Evolutionary conservation across 1,140 invertebrate species (phyloP).

Genomic region (Drosophila lacertosa): DNA sequence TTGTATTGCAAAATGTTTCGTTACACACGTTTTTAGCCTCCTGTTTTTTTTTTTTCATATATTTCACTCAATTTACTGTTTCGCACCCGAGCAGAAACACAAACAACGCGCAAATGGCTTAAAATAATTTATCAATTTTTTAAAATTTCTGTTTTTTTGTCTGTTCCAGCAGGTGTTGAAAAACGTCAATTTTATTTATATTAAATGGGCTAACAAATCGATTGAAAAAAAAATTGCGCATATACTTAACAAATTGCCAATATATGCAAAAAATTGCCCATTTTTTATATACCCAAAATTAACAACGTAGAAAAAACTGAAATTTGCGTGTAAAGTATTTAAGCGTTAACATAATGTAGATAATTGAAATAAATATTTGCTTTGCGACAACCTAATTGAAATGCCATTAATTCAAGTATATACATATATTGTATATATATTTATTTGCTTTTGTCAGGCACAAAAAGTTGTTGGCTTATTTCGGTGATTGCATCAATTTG

Average conservation of each 20-base stretch:
- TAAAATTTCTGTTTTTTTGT: background rate
- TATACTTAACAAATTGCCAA: background rate
- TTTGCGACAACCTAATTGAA: conserved; percentile 21
- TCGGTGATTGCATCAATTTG: background rate
- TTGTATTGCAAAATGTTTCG: too few relatives aligned
- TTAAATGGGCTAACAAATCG: conserved; percentile 11
- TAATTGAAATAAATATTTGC: conserved; percentile 52
- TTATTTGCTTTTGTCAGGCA: background rate
- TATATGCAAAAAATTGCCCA: conserved; percentile 4
- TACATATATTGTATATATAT: background rate
- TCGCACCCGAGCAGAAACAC: too few relatives aligned
- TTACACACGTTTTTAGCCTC: too few relatives aligned
- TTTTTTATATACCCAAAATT: conserved; percentile 6
- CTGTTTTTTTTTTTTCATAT: too few relatives aligned
- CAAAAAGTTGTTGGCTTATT: background rate
- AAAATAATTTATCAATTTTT: background rate
- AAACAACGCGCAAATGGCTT: too few relatives aligned
- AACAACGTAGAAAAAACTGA: conserved; percentile 13
- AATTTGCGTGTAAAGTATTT: conserved; percentile 20
- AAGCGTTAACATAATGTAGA: conserved; percentile 21
- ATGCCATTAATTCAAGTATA: conserved; percentile 18
- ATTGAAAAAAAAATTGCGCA: background rate
- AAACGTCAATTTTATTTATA: conserved; percentile 12
- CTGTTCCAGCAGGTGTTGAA: conserved; percentile 36
- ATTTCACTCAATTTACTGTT: too few relatives aligned